Percentiles rank a stretch among this genome's conserved stretches.
These are phyloP conservation scores for Dicerorhinus sumatrensis DNA, from an alignment of 2,113 vertebrate genomes.

Conservation along the genomic window DNA sequence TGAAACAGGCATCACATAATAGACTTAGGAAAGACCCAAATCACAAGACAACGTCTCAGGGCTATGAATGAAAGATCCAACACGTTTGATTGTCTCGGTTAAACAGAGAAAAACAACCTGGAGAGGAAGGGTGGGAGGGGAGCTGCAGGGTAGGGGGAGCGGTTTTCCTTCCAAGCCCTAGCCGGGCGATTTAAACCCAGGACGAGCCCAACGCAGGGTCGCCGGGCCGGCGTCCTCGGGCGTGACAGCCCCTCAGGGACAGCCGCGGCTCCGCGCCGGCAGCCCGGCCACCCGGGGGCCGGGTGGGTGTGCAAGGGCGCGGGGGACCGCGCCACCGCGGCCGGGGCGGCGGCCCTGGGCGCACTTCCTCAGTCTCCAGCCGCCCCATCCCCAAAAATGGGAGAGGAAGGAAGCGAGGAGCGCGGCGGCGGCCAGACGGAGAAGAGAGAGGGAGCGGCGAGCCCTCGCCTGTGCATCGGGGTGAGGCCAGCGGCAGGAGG, in stretches of 20 bases:
- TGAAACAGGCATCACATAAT: background rate
- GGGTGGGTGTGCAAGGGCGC: constrained; percentile 53
- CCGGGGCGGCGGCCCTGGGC: constrained; percentile 63
- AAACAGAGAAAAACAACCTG: constrained; percentile 30
- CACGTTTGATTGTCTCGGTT: background rate
- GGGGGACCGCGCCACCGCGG: background rate
- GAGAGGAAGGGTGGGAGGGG: constrained; percentile 60
- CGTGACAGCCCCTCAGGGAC: constrained; percentile 49
- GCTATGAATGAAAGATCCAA: constrained; percentile 68
- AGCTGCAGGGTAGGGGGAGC: background rate
- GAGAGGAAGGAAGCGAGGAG: constrained; percentile 56
- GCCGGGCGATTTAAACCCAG: constrained; percentile 70
- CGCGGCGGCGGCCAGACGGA: background rate
- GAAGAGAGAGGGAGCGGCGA: background rate
- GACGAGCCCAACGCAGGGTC: background rate
- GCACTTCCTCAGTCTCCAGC: constrained; percentile 61
- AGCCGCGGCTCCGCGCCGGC: background rate
- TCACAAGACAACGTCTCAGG: constrained; percentile 35
- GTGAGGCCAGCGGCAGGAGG: constrained; percentile 35
- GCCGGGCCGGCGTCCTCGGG: background rate
- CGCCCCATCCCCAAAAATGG: constrained; percentile 62
- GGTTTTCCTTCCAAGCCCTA: background rate
- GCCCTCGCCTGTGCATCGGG: background rate
- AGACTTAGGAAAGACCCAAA: constrained; percentile 20
- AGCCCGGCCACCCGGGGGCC: background rate